Evolutionary conservation across 2,888 invertebrate species (phyloP).

Genomic region (Cephalotes varians): DNA sequence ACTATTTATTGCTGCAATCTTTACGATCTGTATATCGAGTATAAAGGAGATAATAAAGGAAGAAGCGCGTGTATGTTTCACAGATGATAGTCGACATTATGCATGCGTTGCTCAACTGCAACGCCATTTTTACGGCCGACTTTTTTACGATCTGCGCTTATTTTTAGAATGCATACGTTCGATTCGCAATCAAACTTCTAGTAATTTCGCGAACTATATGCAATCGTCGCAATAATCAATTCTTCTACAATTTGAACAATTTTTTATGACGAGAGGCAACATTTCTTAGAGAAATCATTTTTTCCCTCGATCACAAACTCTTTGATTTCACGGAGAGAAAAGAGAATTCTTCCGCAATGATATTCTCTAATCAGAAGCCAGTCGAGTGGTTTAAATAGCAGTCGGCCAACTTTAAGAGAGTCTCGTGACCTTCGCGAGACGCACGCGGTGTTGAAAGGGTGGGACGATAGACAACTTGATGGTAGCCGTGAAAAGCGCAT

Average conservation of each 20-base stretch:
- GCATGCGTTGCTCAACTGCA: slow-evolving; percentile 74
- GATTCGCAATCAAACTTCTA: slow-evolving; percentile 66
- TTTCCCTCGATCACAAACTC: neutral
- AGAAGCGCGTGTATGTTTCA: slow-evolving; percentile 63
- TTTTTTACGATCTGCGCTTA: slow-evolving; percentile 73
- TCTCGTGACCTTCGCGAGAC: slow-evolving; percentile 1
- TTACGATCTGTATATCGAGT: slow-evolving; percentile 75
- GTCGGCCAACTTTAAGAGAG: slow-evolving; percentile 7
- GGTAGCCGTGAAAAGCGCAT: slow-evolving; percentile 37
- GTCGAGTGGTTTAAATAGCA: neutral
- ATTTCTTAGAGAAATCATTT: neutral
- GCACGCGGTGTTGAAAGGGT: neutral
- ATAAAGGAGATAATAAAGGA: slow-evolving; percentile 75
- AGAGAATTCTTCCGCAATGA: neutral
- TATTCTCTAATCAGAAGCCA: neutral
- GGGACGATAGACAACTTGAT: neutral
- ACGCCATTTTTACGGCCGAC: slow-evolving; percentile 75
- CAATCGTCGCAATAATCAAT: slow-evolving; percentile 26
- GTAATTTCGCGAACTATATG: neutral
- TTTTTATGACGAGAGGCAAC: neutral
- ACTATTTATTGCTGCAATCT: slow-evolving; percentile 74
- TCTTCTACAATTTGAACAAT: neutral
- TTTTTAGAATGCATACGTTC: slow-evolving; percentile 49
- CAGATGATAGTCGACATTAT: slow-evolving; percentile 74
- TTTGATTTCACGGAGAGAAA: neutral